Percentiles rank a stretch among this genome's conserved stretches.
These are phyloP conservation scores for Pogonomyrmex californicus DNA, from an alignment of 1,140 invertebrate genomes.

Conservation along the genomic window DNA sequence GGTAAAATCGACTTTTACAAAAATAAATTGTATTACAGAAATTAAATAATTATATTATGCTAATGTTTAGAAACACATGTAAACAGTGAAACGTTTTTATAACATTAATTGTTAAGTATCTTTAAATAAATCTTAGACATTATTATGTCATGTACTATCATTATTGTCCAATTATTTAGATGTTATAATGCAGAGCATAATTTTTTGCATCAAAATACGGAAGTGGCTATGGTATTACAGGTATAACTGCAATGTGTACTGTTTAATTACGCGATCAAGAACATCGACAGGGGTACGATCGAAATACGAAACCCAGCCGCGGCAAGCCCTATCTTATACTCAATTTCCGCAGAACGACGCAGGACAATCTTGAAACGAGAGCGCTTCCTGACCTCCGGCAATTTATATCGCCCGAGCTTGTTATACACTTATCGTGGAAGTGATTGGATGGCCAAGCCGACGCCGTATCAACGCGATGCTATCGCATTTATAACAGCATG, in stretches of 20 bases:
- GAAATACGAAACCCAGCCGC: constrained; percentile 61
- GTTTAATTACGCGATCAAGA: constrained; percentile 70
- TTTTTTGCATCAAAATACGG: background rate
- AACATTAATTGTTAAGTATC: background rate
- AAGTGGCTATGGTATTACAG: constrained; percentile 16
- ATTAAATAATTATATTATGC: constrained; percentile 9
- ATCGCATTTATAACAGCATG: constrained; percentile 4
- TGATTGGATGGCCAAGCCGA: constrained; percentile 47
- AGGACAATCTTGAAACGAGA: constrained; percentile 60
- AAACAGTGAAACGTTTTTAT: background rate
- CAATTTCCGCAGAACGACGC: constrained; percentile 43
- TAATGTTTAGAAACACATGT: background rate
- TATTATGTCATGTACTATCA: background rate
- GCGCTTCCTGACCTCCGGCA: constrained; percentile 54
- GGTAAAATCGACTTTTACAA: background rate
- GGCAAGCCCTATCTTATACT: constrained; percentile 45
- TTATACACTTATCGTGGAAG: constrained; percentile 54
- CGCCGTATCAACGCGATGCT: constrained; percentile 33
- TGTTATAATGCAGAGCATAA: background rate
- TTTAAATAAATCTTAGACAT: constrained; percentile 13
- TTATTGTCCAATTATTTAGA: constrained; percentile 7
- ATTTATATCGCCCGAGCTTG: constrained; percentile 58
- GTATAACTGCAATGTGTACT: constrained; percentile 18
- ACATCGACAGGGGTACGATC: constrained; percentile 60
- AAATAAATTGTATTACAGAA: background rate